Conservation (phyloP, 1,140 invertebrate species). For the Pectinophora gossypiella region DNA sequence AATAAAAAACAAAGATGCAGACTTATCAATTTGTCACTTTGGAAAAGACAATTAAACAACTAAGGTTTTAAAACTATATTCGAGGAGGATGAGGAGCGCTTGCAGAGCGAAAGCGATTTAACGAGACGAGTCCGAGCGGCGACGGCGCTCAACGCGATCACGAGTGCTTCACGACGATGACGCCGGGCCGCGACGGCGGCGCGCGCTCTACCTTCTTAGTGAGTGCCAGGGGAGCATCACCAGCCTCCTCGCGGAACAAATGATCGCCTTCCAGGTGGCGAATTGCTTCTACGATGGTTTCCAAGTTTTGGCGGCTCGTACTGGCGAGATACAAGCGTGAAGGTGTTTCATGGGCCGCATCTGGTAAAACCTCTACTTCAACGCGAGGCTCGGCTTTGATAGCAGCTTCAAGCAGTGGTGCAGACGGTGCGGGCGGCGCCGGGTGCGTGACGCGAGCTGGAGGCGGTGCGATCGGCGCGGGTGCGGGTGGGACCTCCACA, state of each 20-base stretch:
- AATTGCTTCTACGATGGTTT: constrained; percentile 98
- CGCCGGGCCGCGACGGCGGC: constrained; percentile 85
- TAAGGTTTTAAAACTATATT: constrained; percentile 69
- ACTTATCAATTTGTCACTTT: constrained; percentile 74
- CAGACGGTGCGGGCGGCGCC: constrained; percentile 27
- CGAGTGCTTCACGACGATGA: constrained; percentile 91
- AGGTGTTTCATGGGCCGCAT: constrained; percentile 76
- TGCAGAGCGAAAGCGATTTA: constrained; percentile 40
- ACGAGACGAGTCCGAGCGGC: constrained; percentile 36
- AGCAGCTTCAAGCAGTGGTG: constrained; percentile 87
- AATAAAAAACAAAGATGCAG: constrained; percentile 64
- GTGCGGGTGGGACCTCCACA: constrained; percentile 26
- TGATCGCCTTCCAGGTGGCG: constrained; percentile 96
- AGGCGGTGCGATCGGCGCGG: not conserved
- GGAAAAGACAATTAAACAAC: constrained; percentile 70
- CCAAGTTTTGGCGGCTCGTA: constrained; percentile 93
- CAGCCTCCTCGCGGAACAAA: constrained; percentile 86
- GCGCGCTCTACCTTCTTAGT: constrained; percentile 79
- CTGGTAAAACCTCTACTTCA: constrained; percentile 84
- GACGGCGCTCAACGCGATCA: constrained; percentile 70
- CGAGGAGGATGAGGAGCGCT: constrained; percentile 59
- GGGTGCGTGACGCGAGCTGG: not conserved
- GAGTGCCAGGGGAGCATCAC: constrained; percentile 84
- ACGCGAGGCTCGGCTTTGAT: constrained; percentile 91
- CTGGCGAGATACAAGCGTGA: constrained; percentile 83